Evolutionary conservation across 1,140 invertebrate species (phyloP), one percentile per base, ranked within the genome.

Genomic region (Notospermus geniculatus): DNA sequence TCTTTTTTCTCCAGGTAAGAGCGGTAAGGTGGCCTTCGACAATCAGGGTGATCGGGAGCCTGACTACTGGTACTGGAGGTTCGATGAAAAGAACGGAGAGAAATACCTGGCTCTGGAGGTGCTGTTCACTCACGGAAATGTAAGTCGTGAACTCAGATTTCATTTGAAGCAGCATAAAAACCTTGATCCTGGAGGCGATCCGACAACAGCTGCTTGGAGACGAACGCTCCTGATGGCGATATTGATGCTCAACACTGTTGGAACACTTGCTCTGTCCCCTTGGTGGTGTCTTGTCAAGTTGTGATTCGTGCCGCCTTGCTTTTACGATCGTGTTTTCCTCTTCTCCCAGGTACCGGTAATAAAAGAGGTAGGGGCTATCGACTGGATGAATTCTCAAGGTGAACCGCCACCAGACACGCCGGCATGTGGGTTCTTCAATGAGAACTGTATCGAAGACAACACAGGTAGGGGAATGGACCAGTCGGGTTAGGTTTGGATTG

Each of bases 381-480:
- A 50, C 15, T 72, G 72, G 70, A 41, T 55, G 29, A 70, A 67
- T 52, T 7, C 17, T 2, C 62, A 66, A 53, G 62, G 68, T 2
- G 62, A 52, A 30, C 62, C 67, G 25, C 70, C 71, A 4, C 61
- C 50, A 11, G 69, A 68, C 57, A 64, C 36, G 17, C 72, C 72
- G 7, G 29, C 52, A 1, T 74, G 72, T 66, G 72, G 72, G 1
- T 74, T 72, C 45, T 57, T 54, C 36, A 57, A 65, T 19, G 67
- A 71, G 45, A 28, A 59, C 0, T 74, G 72, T 15, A 36, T 7
- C 4, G 32, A 36, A 15, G 32, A 36, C 32, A 36, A 36, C 15
- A 36, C 32, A 36, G 32, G 32, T 36, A 36, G 5, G 32, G 4
- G 32, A 36, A n/a, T n/a, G n/a, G n/a, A n/a, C n/a, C n/a, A n/a